Conservation (phyloP, 2,797 vertebrate species). For the Morus bassanus region DNA sequence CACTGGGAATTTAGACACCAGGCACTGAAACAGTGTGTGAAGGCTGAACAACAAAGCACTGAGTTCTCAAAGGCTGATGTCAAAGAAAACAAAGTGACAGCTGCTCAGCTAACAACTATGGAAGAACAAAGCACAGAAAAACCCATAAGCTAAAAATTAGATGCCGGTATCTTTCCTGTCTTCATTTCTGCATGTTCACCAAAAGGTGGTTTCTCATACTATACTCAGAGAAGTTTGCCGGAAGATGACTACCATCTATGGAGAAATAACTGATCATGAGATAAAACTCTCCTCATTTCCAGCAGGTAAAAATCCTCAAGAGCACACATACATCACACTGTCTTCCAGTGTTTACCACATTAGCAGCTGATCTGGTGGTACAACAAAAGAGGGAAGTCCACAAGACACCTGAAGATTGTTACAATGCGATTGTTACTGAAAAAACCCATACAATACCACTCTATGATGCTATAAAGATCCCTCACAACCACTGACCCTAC, state of each 20-base stretch:
- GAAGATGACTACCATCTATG: not conserved
- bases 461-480: not conserved
- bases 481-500: not conserved
- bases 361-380: not conserved
- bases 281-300: not conserved
- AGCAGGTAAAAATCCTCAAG: not conserved
- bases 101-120: not conserved
- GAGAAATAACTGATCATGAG: not conserved
- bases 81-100: not conserved
- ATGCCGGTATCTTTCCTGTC: not conserved
- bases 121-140: not conserved
- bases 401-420: not conserved
- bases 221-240: not conserved
- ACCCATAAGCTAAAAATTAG: not conserved
- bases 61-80: not conserved
- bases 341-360: not conserved
- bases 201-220: not conserved
- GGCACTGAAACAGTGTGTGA: not conserved
- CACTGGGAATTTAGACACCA: not conserved
- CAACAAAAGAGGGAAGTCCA: not conserved
- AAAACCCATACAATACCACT: not conserved
- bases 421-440: not conserved
- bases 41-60: not conserved
- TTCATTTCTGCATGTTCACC: not conserved
- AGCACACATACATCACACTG: fast-evolving